These are phyloP conservation scores for Ceryle rudis DNA, from an alignment of 2,797 vertebrate genomes.

Conservation along the genomic window DNA sequence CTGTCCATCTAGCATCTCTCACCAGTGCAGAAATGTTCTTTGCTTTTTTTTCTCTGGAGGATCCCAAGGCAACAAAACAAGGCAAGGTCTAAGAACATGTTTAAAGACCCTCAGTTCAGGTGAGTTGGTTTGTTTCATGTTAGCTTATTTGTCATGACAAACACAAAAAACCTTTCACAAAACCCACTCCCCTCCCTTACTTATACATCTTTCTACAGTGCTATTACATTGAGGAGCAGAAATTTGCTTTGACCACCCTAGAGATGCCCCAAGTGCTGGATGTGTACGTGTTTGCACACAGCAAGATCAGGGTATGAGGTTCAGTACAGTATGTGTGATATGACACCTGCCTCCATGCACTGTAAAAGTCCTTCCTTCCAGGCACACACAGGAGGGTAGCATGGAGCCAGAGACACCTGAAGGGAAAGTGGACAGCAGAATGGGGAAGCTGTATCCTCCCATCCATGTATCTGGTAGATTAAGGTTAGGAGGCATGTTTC, in stretches of 20 bases:
- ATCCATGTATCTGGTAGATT: rapidly evolving
- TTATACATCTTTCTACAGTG: not conserved
- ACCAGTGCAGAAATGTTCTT: not conserved
- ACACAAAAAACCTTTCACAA: not conserved
- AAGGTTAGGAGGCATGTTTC: not conserved
- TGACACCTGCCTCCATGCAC: not conserved
- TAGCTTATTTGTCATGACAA: not conserved
- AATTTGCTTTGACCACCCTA: not conserved
- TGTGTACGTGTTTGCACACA: not conserved
- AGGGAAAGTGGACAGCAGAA: not conserved
- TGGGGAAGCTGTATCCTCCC: not conserved
- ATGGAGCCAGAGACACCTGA: not conserved
- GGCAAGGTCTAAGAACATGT: not conserved
- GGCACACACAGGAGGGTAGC: rapidly evolving
- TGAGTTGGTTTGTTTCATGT: not conserved
- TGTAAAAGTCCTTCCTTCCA: not conserved
- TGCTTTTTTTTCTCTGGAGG: not conserved
- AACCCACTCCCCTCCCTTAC: not conserved
- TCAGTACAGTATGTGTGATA: not conserved
- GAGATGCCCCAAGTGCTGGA: not conserved
- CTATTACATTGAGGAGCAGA: rapidly evolving
- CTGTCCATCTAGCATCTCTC: not conserved
- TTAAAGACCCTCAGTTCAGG: not conserved
- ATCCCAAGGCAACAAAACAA: not conserved
- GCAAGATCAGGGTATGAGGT: not conserved